A percentile compares a stretch with the other conserved stretches of the same genome.
These are phyloP conservation scores for Ophthalmolycus amberensis DNA, from an alignment of 2,113 vertebrate genomes.

Conservation along the genomic window DNA sequence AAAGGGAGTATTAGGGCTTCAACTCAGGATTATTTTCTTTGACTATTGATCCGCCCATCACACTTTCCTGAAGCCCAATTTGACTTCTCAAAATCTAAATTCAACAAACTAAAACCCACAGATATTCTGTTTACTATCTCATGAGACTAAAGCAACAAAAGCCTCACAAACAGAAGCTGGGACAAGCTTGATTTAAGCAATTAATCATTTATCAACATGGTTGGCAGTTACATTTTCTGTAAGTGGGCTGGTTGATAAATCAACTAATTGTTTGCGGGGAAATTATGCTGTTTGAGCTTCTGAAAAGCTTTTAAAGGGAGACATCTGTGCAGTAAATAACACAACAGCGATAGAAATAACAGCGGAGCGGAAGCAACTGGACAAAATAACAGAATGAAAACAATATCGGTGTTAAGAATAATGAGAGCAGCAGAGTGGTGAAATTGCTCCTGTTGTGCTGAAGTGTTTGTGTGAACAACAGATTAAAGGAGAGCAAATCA, in stretches of 20 bases:
- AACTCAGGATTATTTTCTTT: not conserved
- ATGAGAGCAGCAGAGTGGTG: not conserved
- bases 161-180: not conserved
- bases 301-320: conserved; percentile 18
- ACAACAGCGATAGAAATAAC: not conserved
- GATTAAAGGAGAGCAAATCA: not conserved
- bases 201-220: not conserved
- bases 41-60: not conserved
- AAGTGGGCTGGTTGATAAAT: not conserved
- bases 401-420: not conserved
- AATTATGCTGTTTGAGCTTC: not conserved
- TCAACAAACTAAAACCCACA: not conserved
- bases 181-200: not conserved
- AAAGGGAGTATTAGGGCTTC: not conserved
- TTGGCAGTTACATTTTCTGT: not conserved
- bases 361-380: not conserved
- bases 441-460: not conserved
- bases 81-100: not conserved
- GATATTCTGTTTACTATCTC: not conserved
- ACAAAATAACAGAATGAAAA: not conserved
- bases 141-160: not conserved
- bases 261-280: not conserved
- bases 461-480: not conserved
- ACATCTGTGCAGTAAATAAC: conserved; percentile 3
- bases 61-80: not conserved